phyloP scores from a whole-genome alignment of 2,797 vertebrate genomes.

The Tolypeutes matacus region DNA sequence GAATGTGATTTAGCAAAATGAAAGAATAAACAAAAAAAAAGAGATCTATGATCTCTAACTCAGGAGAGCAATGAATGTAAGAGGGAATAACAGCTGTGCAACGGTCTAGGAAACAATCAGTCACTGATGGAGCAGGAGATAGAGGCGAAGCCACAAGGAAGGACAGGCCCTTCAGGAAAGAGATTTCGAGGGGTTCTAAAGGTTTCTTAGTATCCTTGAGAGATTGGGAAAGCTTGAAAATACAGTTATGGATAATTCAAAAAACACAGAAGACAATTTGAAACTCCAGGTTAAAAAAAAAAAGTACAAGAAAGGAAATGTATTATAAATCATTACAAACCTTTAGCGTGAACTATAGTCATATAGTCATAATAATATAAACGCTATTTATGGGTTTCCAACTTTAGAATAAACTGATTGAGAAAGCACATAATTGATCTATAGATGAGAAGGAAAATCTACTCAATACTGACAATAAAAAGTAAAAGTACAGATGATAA shows the following conservation, averaged over 20 bases:
- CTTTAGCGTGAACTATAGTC: conserved; percentile 6
- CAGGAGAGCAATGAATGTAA: background rate
- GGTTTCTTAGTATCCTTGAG: background rate
- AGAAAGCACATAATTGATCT: background rate
- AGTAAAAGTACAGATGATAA: background rate
- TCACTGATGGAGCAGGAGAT: rapidly evolving
- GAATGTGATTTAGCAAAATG: background rate
- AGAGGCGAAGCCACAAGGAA: rapidly evolving
- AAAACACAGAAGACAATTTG: background rate
- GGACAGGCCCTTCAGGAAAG: background rate
- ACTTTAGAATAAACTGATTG: conserved; percentile 26
- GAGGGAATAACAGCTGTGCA: background rate
- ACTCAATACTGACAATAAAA: background rate
- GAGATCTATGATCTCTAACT: background rate
- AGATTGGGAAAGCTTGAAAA: background rate
- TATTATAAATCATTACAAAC: background rate
- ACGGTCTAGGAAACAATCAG: rapidly evolving
- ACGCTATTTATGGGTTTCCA: background rate
- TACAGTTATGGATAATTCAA: background rate
- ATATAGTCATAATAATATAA: background rate
- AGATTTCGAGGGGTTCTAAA: rapidly evolving
- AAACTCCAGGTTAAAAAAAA: background rate
- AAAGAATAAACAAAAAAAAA: background rate
- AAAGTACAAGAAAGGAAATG: background rate
- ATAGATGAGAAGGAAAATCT: background rate